A percentile compares a stretch with the other conserved stretches of the same genome.
phyloP scores from a whole-genome alignment of 2,888 invertebrate species.

The Dioctria linearis region DNA sequence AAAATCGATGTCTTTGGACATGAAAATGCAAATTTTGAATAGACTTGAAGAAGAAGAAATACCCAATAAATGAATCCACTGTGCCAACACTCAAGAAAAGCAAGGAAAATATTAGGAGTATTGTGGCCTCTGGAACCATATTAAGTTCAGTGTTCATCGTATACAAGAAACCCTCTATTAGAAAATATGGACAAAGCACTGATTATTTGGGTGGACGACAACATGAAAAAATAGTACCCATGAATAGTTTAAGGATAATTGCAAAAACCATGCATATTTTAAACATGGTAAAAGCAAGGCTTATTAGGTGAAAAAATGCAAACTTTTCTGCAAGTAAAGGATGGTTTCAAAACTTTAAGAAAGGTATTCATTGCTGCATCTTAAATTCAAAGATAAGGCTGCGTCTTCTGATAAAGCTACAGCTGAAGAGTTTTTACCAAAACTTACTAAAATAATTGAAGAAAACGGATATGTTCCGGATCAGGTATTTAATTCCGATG shows the following conservation, averaged over 20 bases:
- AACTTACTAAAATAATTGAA: slow-evolving; percentile 58
- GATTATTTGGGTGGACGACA: background rate
- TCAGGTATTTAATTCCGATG: slow-evolving; percentile 61
- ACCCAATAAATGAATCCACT: background rate
- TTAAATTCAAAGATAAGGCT: slow-evolving; percentile 19
- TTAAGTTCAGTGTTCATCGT: background rate
- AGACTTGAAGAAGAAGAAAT: background rate
- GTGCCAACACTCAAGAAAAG: background rate
- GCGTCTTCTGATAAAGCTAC: slow-evolving; percentile 14
- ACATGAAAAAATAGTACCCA: background rate
- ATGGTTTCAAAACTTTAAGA: background rate
- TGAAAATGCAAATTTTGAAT: background rate
- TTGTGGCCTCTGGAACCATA: background rate
- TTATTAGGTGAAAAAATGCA: background rate
- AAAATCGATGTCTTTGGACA: background rate
- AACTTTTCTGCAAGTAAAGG: background rate
- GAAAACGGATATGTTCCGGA: slow-evolving; percentile 58
- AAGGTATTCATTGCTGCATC: background rate
- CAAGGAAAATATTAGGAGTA: background rate
- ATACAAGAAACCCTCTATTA: background rate
- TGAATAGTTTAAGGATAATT: background rate
- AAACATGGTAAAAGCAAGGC: no score
- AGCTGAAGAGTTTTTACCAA: slow-evolving; percentile 21
- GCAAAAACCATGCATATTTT: background rate
- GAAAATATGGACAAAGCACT: background rate